phyloP scores from a whole-genome alignment of 2,888 invertebrate species.

The Selenia dentaria region DNA sequence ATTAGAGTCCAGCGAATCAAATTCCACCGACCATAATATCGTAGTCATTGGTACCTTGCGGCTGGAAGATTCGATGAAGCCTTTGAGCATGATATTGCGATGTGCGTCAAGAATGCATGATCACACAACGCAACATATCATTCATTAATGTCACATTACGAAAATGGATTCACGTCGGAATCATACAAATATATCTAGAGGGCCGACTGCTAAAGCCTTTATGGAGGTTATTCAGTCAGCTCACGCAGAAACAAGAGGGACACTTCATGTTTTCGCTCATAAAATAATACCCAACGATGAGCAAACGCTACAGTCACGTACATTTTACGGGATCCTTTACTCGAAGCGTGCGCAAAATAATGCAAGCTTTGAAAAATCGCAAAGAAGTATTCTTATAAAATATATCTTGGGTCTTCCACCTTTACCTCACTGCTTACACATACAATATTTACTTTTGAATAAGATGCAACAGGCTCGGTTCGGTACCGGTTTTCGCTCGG shows the following conservation, averaged over 20 bases:
- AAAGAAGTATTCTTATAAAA: constrained; percentile 3
- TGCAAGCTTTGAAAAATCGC: constrained; percentile 9
- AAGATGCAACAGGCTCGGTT: constrained; percentile 58
- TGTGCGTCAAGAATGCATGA: constrained; percentile 47
- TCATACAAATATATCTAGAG: constrained; percentile 45
- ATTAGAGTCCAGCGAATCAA: constrained; percentile 2
- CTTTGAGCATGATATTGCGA: constrained; percentile 34
- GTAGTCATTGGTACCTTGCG: not conserved
- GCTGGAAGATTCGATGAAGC: constrained; percentile 7
- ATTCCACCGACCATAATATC: not conserved
- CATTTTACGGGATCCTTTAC: constrained; percentile 43
- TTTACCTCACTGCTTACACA: constrained; percentile 1
- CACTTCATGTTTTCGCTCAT: constrained; percentile 47
- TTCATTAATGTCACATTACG: constrained; percentile 59
- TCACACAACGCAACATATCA: constrained; percentile 32
- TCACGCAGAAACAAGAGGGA: constrained; percentile 55
- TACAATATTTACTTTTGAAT: constrained; percentile 55
- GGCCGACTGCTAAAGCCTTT: constrained; percentile 38
- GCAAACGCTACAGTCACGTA: constrained; percentile 52
- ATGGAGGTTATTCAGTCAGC: constrained; percentile 48
- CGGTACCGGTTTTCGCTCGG: constrained; percentile 66
- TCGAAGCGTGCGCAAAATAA: constrained; percentile 42
- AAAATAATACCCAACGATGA: constrained; percentile 49
- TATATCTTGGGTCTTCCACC: constrained; percentile 4
- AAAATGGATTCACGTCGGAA: constrained; percentile 52